Evolutionary conservation across 2,888 invertebrate species (phyloP), one percentile per base, ranked within the genome.

Genomic region (Gastrophysa polygoni): DNA sequence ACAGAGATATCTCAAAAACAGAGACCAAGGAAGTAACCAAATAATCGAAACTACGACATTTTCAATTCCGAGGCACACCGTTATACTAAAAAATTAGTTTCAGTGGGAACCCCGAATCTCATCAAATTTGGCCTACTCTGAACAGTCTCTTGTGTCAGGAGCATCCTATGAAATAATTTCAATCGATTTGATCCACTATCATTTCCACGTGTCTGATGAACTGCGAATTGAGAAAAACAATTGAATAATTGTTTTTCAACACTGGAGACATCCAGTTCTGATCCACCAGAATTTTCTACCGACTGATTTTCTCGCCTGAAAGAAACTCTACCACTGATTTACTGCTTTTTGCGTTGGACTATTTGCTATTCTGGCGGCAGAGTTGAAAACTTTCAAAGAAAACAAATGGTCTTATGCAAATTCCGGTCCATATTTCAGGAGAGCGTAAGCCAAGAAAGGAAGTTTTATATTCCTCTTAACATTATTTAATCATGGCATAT

Each of bases 321-420:
- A 38, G 38, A 38, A 38, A 38, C 14, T 38, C n/a, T n/a, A n/a
- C n/a, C n/a, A 38, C 38, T 38, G 38, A 38, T 38, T 38, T 11
- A 38, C 38, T 46, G 44, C 34, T 61, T 61, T 60, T 60, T 60
- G 21, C 11, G 34, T 34, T 6, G 6, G 32, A 60, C 60, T 69
- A 65, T 69, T 68, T 68, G 54, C 63, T 70, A 73, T 73, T 72
- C 73, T 61, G 68, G 66, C 63, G 66, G 71, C 72, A 71, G 71
- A 71, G 71, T 67, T 63, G 70, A 63, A 71, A 75, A 75, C 69
- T 71, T 74, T 73, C 71, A 72, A 72, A 73, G 72, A 69, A 73
- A 75, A 75, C 73, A 74, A 75, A 75, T 73, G 74, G 73, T 69
- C 38, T 75, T 74, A 75, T 75, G 74, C 68, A 73, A 75, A 75